Evolutionary conservation across 2,113 vertebrate genomes (phyloP), one percentile per base, ranked within the genome.

Genomic region (Scomber scombrus): DNA sequence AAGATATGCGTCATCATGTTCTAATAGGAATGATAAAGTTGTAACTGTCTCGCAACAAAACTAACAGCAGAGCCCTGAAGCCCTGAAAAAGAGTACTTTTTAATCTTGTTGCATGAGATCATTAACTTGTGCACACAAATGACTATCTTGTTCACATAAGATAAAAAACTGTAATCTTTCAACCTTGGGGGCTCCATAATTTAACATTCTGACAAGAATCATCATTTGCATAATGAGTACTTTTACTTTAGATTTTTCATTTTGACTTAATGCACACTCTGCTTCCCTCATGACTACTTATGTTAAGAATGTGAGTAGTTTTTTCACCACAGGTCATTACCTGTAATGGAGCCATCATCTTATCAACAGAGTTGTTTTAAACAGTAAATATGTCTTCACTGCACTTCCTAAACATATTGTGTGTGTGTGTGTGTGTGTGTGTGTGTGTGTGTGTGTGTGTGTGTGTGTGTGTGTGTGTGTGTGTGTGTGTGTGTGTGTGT

Each of bases 371-470:
- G 14, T 4, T 31, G 31, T 16, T 58, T 58, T 3, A 34, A 34
- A 34, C 56, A 6, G 55, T 8, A 11, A 43, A 19, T 16, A 13
- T 43, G 1, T 21, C 12, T 80, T 11, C 3, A 49, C 12, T 80
- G 8, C 3, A 49, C 19, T 14, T 14, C 7, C 40, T 3, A 3
- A 45, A 11, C 5, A 15, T 46, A 13, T 54, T 26, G n/a, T 57
- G 21, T 19, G 9, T 80, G 19, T 73, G 40, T 56, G 18, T 76
- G 12, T 29, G 13, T 66, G 10, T 71, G n/a, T 54, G 18, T 66
- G 23, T 57, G 21, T 19, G 9, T 80, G 19, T 73, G 40, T 56
- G 18, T 76, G 12, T 29, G 13, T 66, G 10, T 71, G n/a, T 54
- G 18, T 66, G 23, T 57, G 21, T 19, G 9, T 80, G 19, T 73